phyloP scores from a whole-genome alignment of 1,140 invertebrate genomes.

The Penaeus japonicus region DNA sequence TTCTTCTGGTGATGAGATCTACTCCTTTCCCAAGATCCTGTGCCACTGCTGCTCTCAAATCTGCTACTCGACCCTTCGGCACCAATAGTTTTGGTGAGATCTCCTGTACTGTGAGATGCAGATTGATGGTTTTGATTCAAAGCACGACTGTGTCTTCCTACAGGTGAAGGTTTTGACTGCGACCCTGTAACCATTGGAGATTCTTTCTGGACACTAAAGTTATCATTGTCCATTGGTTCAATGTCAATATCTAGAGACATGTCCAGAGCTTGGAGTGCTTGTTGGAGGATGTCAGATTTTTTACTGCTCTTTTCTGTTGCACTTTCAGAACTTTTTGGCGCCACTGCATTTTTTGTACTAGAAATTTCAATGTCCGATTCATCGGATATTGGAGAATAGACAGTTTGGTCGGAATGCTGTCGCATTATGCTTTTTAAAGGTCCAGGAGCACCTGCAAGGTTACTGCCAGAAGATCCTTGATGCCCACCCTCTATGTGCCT shows the following conservation, averaged over 20 bases:
- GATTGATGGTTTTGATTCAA: too few relatives aligned
- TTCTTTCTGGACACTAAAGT: neutral
- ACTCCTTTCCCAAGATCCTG: too few relatives aligned
- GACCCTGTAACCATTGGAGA: neutral
- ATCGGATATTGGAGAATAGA: constrained; percentile 43
- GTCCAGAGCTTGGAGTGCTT: constrained; percentile 29
- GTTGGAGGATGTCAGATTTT: constrained; percentile 26
- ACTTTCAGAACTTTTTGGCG: neutral
- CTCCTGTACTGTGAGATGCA: too few relatives aligned
- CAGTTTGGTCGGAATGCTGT: constrained; percentile 31
- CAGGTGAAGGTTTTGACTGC: neutral
- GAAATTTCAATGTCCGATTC: constrained; percentile 37
- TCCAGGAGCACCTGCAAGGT: neutral
- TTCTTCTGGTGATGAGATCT: too few relatives aligned
- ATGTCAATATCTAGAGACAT: constrained; percentile 6
- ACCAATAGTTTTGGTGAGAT: too few relatives aligned
- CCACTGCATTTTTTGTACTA: neutral
- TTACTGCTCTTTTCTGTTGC: neutral
- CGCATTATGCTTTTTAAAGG: neutral
- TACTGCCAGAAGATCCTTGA: neutral
- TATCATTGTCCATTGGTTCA: constrained; percentile 29
- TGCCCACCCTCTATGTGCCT: neutral
- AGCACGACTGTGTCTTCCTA: too few relatives aligned
- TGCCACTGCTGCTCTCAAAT: too few relatives aligned
- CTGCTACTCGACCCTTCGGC: too few relatives aligned